Percentiles rank a stretch among this genome's conserved stretches.
Evolutionary conservation across 2,888 invertebrate genomes (phyloP).

Genomic region (Pycnomerus fuliginosus): DNA sequence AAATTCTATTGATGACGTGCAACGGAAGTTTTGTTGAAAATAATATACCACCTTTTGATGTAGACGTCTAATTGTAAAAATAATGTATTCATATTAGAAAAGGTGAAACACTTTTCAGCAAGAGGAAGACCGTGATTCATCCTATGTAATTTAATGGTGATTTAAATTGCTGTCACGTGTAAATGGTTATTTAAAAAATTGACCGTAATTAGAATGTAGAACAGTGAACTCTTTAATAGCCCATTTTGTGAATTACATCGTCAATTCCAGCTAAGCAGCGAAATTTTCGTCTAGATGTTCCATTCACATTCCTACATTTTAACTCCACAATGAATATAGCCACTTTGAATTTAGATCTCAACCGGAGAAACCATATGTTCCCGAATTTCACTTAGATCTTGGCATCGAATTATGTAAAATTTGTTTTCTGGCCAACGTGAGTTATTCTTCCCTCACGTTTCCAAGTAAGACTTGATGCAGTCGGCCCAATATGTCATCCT

Average conservation of each 20-base stretch:
- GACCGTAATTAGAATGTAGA: slow-evolving; percentile 17
- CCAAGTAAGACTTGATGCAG: slow-evolving; percentile 20
- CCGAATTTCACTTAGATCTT: slow-evolving; percentile 15
- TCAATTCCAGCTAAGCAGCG: slow-evolving; percentile 21
- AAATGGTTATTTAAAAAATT: slow-evolving; percentile 12
- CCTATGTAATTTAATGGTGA: no score
- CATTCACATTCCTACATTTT: no score
- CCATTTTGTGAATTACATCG: slow-evolving; percentile 22
- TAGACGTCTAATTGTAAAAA: no score
- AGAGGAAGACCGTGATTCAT: no score
- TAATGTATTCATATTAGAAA: no score
- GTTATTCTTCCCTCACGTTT: slow-evolving; percentile 25
- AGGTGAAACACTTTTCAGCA: no score
- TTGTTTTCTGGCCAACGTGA: slow-evolving; percentile 32
- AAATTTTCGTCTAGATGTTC: no score
- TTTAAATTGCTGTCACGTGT: no score
- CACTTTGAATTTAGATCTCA: slow-evolving; percentile 15
- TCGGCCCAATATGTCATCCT: slow-evolving; percentile 34
- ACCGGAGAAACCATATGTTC: slow-evolving; percentile 8
- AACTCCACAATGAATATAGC: no score
- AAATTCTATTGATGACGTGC: no score
- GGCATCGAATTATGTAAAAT: slow-evolving; percentile 32
- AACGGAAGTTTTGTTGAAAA: no score
- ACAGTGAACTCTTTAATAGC: slow-evolving; percentile 21
- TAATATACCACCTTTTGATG: no score